Evolutionary conservation across 2,797 vertebrate genomes (phyloP), one percentile per base, ranked within the genome.

Genomic region (Spatula clypeata): DNA sequence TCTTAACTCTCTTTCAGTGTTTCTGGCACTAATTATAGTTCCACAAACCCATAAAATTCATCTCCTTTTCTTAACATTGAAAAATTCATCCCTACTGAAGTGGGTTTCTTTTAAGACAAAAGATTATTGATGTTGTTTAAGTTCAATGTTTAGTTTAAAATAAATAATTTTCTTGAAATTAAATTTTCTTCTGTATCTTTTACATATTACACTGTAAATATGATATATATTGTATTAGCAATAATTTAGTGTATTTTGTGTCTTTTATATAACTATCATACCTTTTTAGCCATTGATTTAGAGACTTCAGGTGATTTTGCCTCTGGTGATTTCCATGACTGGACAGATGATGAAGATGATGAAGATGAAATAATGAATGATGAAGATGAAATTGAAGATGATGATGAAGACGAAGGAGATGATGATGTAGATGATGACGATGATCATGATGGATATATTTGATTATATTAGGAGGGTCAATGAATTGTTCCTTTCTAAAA

Each of bases 281-380:
- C 79, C 58, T 93, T 91, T 92, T 55, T 71, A 99, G 99, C 98
- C 29, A 90, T 98, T 3, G 98, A 99, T 88, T 76, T 99, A 95
- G 99, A 99, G 95, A 99, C 98, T 51, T 99, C 99, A 3, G 99
- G 99, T 89, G 99, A 99, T 98, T 99, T 99, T 79, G 98, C 99
- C 64, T 99, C 99, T 71, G 99, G 99, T 0, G 99, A 99, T 97
- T 98, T 99, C 11, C 98, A 89, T 74, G 98, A 99, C 71, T 98
- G 99, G 98, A 97, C 97, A 4, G 99, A 99, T 36, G 99, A 99
- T 40, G 99, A 99, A 10, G 98, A 97, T 49, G 97, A 98, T 6
- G 99, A 99, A 29, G 99, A 98, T 4, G 98, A 98, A 51, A 97
- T 98, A 92, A 98, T 98, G 86, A 98, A 98, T 8, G 98, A 99